These are phyloP conservation scores for Ridgeia piscesae DNA, from an alignment of 1,140 invertebrate genomes.

Conservation along the genomic window DNA sequence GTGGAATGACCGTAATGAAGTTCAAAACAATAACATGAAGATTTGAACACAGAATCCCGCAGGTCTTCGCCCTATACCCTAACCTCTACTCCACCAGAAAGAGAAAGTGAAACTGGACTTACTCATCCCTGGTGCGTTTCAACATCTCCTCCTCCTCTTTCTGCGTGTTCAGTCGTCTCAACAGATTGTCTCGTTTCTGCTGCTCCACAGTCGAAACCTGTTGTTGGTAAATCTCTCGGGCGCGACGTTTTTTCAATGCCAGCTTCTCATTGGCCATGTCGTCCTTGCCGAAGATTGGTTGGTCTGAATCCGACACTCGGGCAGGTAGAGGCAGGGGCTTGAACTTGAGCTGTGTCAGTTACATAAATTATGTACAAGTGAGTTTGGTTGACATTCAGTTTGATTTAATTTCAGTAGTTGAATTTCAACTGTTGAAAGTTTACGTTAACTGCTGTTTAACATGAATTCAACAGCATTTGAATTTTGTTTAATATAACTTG, in stretches of 20 bases:
- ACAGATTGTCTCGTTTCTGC: slow-evolving; percentile 51
- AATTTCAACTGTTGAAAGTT: too few species aligned
- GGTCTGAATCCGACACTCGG: slow-evolving; percentile 45
- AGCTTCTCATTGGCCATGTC: slow-evolving; percentile 56
- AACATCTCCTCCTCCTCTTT: slow-evolving; percentile 51
- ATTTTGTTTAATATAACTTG: too few species aligned
- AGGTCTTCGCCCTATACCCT: too few species aligned
- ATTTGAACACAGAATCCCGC: too few species aligned
- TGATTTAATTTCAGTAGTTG: too few species aligned
- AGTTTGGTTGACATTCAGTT: too few species aligned
- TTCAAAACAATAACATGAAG: too few species aligned
- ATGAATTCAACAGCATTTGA: too few species aligned
- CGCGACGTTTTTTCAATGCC: slow-evolving; percentile 44
- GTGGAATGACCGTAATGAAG: too few species aligned
- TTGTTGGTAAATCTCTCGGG: slow-evolving; percentile 48
- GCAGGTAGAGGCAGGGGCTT: slow-evolving; percentile 53
- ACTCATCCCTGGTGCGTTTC: slow-evolving; percentile 36
- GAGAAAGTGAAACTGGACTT: slow-evolving; percentile 27
- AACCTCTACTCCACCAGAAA: neutral
- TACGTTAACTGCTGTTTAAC: too few species aligned
- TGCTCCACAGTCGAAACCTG: slow-evolving; percentile 53
- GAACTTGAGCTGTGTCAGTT: slow-evolving; percentile 44
- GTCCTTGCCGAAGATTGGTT: slow-evolving; percentile 54
- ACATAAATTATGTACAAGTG: neutral
- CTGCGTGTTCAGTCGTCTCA: slow-evolving; percentile 51